These are phyloP conservation scores for Heteromyza rotundicornis DNA, from an alignment of 2,888 invertebrate genomes.

Conservation along the genomic window DNA sequence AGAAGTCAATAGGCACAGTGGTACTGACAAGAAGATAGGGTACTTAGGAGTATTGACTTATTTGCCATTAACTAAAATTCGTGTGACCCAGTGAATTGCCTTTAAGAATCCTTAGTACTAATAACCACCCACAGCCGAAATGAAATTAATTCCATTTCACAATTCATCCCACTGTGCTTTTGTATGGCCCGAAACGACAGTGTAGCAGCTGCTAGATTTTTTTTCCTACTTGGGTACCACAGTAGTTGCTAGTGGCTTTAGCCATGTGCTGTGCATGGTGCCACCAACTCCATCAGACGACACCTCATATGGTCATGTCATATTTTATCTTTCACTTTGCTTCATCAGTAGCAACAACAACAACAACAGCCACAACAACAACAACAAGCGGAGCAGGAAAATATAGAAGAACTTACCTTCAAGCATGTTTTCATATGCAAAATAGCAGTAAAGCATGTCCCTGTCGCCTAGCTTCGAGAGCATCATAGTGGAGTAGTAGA, in stretches of 20 bases:
- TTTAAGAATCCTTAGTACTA: too few species aligned
- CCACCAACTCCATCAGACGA: slow-evolving; percentile 39
- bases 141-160: too few species aligned
- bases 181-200: background rate
- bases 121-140: too few species aligned
- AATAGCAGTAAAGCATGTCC: slow-evolving; percentile 4
- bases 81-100: too few species aligned
- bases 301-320: slow-evolving; percentile 43
- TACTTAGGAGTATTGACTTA: too few species aligned
- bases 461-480: background rate
- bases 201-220: background rate
- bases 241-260: slow-evolving; percentile 4
- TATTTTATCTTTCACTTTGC: slow-evolving; percentile 35
- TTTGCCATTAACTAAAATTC: too few species aligned
- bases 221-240: background rate
- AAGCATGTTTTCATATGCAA: slow-evolving; percentile 9
- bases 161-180: slow-evolving; percentile 7
- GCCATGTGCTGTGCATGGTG: slow-evolving; percentile 12
- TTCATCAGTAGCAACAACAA: slow-evolving; percentile 11
- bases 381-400: background rate
- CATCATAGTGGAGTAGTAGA: background rate
- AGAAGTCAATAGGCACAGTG: slow-evolving; percentile 12
- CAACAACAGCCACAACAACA: background rate
- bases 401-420: background rate
- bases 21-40: too few species aligned